Evolutionary conservation across 2,113 vertebrate species (phyloP).

Genomic region (Oreamnos americanus): DNA sequence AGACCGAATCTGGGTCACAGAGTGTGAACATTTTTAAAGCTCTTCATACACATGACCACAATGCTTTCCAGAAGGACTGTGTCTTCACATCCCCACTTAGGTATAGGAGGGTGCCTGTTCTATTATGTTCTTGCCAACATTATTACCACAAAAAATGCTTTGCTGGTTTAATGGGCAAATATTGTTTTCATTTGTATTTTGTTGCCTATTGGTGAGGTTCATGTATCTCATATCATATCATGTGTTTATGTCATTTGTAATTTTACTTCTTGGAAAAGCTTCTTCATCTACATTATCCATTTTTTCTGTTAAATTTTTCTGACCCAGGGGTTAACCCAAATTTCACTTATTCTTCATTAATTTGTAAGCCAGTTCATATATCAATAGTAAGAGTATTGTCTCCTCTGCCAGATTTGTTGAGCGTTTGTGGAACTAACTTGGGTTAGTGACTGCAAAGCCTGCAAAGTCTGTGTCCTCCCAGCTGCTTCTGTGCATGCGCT

Average conservation of each 20-base stretch:
- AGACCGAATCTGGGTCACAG: background rate
- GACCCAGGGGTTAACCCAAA: background rate
- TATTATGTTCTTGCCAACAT: background rate
- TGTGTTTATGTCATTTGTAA: background rate
- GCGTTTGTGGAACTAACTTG: background rate
- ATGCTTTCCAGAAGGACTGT: background rate
- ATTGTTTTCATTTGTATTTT: conserved; percentile 17
- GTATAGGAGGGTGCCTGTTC: background rate
- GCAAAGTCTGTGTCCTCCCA: background rate
- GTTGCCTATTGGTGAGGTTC: background rate
- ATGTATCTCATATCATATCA: background rate
- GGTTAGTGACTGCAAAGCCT: background rate
- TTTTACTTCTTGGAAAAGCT: conserved; percentile 28
- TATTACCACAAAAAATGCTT: background rate
- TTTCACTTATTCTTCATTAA: background rate
- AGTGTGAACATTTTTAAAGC: background rate
- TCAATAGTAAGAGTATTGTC: background rate
- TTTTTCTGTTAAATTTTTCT: background rate
- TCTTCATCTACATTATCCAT: background rate
- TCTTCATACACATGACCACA: background rate
- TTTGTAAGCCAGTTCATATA: background rate
- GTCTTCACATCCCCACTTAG: background rate
- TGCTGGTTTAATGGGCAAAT: conserved; percentile 21
- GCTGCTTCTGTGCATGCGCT: background rate
- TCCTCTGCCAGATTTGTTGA: background rate